phyloP scores from a whole-genome alignment of 2,113 vertebrate species.

The Ageneiosus marmoratus region DNA sequence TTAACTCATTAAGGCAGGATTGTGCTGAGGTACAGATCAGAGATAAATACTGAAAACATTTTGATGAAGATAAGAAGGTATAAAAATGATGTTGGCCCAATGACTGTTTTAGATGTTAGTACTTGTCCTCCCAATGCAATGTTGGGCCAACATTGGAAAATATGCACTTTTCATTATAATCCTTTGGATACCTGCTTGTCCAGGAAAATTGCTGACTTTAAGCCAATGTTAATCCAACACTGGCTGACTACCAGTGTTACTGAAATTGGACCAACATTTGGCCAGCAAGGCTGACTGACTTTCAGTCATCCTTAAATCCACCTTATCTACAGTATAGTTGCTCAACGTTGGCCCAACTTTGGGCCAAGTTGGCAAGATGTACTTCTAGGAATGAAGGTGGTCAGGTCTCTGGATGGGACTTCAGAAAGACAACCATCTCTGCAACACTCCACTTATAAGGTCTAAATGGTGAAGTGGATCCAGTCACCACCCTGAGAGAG shows the following conservation, averaged over 20 bases:
- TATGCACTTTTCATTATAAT: neutral
- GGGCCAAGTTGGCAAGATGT: neutral
- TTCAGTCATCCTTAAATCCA: neutral
- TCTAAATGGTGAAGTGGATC: neutral
- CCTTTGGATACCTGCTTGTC: neutral
- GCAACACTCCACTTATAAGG: neutral
- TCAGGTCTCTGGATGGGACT: neutral
- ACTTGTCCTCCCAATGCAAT: neutral
- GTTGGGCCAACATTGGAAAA: neutral
- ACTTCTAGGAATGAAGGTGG: neutral
- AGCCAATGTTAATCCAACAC: neutral
- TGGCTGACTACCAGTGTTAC: neutral
- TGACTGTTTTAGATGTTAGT: neutral
- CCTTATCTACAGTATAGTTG: neutral
- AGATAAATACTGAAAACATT: neutral
- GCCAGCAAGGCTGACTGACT: neutral
- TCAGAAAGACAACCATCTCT: neutral
- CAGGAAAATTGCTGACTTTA: neutral
- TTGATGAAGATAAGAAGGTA: too few relatives aligned
- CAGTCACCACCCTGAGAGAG: neutral
- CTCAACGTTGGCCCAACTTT: neutral
- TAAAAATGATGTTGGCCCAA: neutral
- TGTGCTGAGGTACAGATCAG: neutral
- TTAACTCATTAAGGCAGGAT: neutral
- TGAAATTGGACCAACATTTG: neutral